Base-by-base conservation (phyloP, 2,113 vertebrate species). In the Rhynchopsitta pachyrhyncha region DNA sequence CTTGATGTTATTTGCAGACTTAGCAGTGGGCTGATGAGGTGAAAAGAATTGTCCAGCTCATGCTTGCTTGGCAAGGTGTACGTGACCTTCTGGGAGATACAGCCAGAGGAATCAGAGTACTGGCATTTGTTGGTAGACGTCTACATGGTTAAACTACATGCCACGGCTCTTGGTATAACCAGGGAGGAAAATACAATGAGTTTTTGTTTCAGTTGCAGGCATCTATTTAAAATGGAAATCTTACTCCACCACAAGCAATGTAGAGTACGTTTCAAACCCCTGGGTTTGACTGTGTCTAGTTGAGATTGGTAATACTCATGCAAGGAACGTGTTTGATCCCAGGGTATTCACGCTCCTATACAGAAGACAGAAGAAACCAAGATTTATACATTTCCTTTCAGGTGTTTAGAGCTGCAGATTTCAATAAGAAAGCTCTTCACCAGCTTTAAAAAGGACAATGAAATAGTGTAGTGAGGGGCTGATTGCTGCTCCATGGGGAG, bases 1-100 rank as follows among this genome's bases (percentile, higher is more conserved):
- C 82, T 86, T 68, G 66, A 86, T 82, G 57, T 64, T 81, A 63
- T 93, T 90, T 96, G 90, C 88, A 93, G 94, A 94, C 77, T 85
- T 79, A 93, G 88, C 82, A 88, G 24, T 44, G 86, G 88, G 64
- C 33, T 96, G 88, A 83, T 93, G 94, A 92, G 57, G 69, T 95
- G 71, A 74, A 81, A 88, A 71, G 75, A 88, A 83, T 77, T 77
- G 76, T 77, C 68, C 76, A 46, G 68, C 60, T 46, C 60, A 46
- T 18, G 49, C 53, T 80, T 88, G 42, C 78, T 90, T 93, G 93
- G 55, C 79, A 90, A 82, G 71, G 33, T 78, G 81, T 63, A 17
- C 64, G 79, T 68, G 50, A n/a, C 68, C 52, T 70, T 41, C 44
- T 39, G 55, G 70, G 82, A 74, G 42, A 50, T 6, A 5, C 19